Base-by-base conservation (phyloP, 2,113 vertebrate species). In the Craseonycteris thonglongyai region DNA sequence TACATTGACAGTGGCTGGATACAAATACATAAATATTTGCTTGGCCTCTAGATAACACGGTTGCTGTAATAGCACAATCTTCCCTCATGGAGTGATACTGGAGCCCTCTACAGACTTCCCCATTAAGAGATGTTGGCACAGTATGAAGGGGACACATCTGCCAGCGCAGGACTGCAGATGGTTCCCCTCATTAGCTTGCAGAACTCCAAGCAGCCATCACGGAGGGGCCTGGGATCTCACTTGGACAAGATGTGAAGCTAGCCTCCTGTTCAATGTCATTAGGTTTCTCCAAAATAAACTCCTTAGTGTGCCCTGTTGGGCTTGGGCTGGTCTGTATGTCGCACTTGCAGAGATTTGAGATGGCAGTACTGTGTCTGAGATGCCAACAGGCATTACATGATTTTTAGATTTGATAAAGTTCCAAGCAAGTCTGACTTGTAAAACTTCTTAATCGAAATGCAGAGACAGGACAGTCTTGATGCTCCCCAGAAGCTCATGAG, bases 251-350 rank as follows among this genome's bases (percentile, higher is more conserved):
- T 58, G 95, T 63, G 95, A 95, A 97, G 87, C 96, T 97, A 88
- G 93, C 97, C 97, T 98, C 97, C 97, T 98, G 97, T 97, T 98
- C 98, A 88, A 4, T 94, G 96, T 94, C 95, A 88, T 96, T 97
- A 93, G 0, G 91, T 94, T 97, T 90, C 93, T 97, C 92, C 45
- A 54, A 71, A 96, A 84, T 87, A 91, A 74, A 83, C 75, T 69
- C 91, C 91, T 92, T 91, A 83, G 93, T 61, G 59, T 14, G 88
- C 88, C 83, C 84, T 90, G 0, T 66, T 88, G 89, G 90, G 90
- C 21, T 58, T 79, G 58, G 65, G 21, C 86, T 28, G 9, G 38
- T 51, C 59, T 88, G 40, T 51, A 30, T 16, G 14, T 35, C 66
- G 11, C 56, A 42, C 79, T 58, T 15, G 58, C 61, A 42, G 59